phyloP scores from a whole-genome alignment of 2,113 vertebrate species.

The Indicator maculatus region DNA sequence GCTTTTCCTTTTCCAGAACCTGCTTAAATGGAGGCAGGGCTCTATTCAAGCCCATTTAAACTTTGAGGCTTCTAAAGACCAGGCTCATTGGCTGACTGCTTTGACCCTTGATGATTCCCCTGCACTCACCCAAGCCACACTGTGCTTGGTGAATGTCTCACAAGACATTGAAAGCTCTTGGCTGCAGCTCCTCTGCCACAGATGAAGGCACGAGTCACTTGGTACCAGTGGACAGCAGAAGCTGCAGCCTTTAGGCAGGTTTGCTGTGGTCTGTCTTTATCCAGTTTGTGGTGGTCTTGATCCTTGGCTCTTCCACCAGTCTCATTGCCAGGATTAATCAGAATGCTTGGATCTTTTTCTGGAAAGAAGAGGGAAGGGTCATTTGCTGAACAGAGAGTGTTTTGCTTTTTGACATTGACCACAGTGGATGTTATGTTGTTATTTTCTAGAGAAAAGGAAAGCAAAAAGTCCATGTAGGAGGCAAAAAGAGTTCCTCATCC shows the following conservation, averaged over 20 bases:
- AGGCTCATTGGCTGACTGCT: background rate
- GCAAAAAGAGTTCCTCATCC: background rate
- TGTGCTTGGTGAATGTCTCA: background rate
- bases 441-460: background rate
- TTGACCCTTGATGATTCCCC: background rate
- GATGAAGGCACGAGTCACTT: background rate
- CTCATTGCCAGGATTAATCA: background rate
- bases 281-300: background rate
- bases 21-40: background rate
- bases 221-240: fast-evolving
- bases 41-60: background rate
- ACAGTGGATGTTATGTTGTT: background rate
- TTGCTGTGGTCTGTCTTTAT: background rate
- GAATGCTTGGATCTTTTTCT: background rate
- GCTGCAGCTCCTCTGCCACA: background rate
- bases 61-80: background rate
- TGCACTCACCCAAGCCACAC: background rate
- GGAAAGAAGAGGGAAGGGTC: background rate
- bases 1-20: background rate
- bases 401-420: background rate
- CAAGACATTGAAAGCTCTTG: background rate
- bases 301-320: background rate
- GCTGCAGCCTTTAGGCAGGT: background rate
- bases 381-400: background rate
- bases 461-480: background rate